phyloP scores from a whole-genome alignment of 2,797 vertebrate genomes.

The Urosaurus nigricauda region DNA sequence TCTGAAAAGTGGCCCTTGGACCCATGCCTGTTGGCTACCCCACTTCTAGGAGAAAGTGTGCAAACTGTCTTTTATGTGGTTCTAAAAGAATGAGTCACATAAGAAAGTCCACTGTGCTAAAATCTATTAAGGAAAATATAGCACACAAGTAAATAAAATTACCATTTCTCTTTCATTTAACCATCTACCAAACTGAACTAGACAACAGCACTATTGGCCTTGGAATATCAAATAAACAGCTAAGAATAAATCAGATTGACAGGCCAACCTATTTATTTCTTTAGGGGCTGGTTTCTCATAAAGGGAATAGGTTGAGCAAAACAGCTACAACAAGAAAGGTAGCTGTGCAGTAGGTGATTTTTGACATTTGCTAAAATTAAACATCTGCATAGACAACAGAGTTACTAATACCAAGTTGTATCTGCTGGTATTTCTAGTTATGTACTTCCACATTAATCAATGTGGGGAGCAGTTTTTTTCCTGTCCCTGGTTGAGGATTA shows the following conservation, averaged over 20 bases:
- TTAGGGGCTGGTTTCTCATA: neutral
- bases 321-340: neutral
- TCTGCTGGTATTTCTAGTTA: too few species aligned
- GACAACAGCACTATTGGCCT: conserved; percentile 13
- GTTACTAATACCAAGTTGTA: too few species aligned
- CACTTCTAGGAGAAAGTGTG: neutral
- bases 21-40: too few species aligned
- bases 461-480: neutral
- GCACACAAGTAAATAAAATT: conserved; percentile 36
- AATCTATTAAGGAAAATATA: conserved; percentile 28
- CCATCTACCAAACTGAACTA: conserved; percentile 40
- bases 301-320: neutral
- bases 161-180: conserved; percentile 32
- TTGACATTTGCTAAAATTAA: too few species aligned
- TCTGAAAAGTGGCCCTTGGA: too few species aligned
- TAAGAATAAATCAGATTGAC: conserved; percentile 1
- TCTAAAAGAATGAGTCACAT: conserved; percentile 20
- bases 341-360: too few species aligned
- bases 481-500: neutral
- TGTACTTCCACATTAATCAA: too few species aligned
- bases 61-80: neutral
- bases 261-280: conserved; percentile 14
- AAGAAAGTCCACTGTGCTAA: conserved; percentile 16
- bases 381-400: too few species aligned
- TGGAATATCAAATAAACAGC: conserved; percentile 19